phyloP scores from a whole-genome alignment of 2,797 vertebrate species.

The Orestias chungarensis region DNA sequence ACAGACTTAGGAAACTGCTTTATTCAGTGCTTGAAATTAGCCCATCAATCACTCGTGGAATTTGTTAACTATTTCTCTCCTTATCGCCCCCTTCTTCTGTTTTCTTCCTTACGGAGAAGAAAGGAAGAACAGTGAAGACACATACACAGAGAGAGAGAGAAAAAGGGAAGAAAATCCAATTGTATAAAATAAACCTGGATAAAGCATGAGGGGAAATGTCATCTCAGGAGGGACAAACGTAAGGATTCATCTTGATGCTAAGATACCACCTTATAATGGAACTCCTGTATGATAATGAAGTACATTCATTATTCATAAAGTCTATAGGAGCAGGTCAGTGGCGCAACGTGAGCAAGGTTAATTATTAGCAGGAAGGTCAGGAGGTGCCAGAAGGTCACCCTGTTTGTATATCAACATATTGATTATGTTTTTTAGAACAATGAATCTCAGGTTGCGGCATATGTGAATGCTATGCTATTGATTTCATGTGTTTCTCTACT shows the following conservation, averaged over 20 bases:
- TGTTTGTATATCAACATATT: slow-evolving; percentile 74
- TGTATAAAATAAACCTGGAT: slow-evolving; percentile 52
- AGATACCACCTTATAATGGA: slow-evolving; percentile 49
- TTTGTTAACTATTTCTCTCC: slow-evolving; percentile 89
- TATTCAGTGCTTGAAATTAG: slow-evolving; percentile 97
- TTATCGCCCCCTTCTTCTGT: slow-evolving; percentile 45
- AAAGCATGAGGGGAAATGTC: slow-evolving; percentile 41
- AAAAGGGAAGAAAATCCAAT: slow-evolving; percentile 38
- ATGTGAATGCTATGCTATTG: slow-evolving; percentile 69
- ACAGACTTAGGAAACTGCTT: slow-evolving; percentile 96
- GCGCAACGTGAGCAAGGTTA: slow-evolving; percentile 66
- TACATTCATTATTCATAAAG: slow-evolving; percentile 75
- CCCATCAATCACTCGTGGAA: slow-evolving; percentile 95
- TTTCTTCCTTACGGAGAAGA: slow-evolving; percentile 66
- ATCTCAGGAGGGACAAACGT: slow-evolving; percentile 39
- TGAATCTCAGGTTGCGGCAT: slow-evolving; percentile 65
- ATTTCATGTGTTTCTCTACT: slow-evolving; percentile 53
- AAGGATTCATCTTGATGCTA: slow-evolving; percentile 68
- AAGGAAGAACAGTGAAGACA: slow-evolving; percentile 36
- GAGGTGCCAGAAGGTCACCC: slow-evolving; percentile 51
- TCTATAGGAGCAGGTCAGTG: slow-evolving; percentile 70
- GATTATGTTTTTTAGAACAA: slow-evolving; percentile 72
- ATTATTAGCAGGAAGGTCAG: slow-evolving; percentile 73
- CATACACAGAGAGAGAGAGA: slow-evolving; percentile 54
- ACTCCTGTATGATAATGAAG: slow-evolving; percentile 69